Conservation (phyloP, 2,888 invertebrate genomes). For the Protophormia terraenovae region DNA sequence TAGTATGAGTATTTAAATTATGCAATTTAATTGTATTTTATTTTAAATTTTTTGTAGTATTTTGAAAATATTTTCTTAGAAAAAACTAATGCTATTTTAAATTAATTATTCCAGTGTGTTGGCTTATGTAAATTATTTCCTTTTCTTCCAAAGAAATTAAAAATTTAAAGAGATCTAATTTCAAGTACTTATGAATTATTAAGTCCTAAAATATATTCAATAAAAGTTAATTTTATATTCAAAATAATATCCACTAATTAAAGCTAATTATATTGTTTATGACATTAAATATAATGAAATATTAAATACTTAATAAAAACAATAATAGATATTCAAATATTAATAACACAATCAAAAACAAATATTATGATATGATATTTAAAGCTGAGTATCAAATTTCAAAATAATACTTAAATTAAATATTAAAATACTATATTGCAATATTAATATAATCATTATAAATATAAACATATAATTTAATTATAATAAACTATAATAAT, state of each 20-base stretch:
- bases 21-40: too few species aligned
- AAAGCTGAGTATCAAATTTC: too few species aligned
- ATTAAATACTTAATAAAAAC: background rate
- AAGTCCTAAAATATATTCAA: background rate
- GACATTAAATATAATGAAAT: slow-evolving; percentile 3
- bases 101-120: too few species aligned
- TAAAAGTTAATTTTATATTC: background rate
- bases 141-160: too few species aligned
- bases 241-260: background rate
- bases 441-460: background rate
- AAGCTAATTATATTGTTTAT: slow-evolving; percentile 3
- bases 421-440: background rate
- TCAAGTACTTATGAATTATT: background rate
- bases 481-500: background rate
- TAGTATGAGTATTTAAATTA: too few species aligned
- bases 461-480: background rate
- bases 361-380: too few species aligned
- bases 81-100: too few species aligned
- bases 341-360: too few species aligned
- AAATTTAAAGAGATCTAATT: background rate
- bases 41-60: too few species aligned
- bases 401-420: background rate
- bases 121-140: background rate
- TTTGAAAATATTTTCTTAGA: too few species aligned
- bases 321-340: background rate